A percentile compares a stretch with the other conserved stretches of the same genome.
These are phyloP conservation scores for Holocentrus rufus DNA, from an alignment of 2,797 vertebrate genomes.

Conservation along the genomic window DNA sequence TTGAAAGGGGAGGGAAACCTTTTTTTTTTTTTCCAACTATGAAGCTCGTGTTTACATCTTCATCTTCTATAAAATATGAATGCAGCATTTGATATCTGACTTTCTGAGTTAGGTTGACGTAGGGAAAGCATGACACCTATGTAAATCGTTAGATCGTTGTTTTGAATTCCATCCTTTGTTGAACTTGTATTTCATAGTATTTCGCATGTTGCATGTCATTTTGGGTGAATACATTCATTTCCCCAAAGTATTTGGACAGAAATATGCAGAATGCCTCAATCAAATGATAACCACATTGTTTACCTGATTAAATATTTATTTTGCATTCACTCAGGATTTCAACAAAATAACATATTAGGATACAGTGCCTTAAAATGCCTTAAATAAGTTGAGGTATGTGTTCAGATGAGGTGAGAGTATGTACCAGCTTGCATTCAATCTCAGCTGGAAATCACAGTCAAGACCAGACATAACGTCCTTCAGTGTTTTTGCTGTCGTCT, in stretches of 20 bases:
- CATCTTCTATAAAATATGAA: slow-evolving; percentile 10
- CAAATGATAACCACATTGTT: background rate
- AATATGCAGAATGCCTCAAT: background rate
- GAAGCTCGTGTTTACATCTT: background rate
- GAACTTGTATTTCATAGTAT: too few relatives aligned
- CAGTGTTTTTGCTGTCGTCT: background rate
- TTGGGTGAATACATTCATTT: too few relatives aligned
- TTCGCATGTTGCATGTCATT: too few relatives aligned
- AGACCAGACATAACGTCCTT: too few relatives aligned
- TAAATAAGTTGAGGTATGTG: background rate
- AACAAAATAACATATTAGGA: background rate
- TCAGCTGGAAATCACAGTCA: too few relatives aligned
- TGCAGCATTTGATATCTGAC: background rate
- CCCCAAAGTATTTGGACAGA: background rate
- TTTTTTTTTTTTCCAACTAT: background rate
- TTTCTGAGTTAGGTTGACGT: too few relatives aligned
- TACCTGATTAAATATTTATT: background rate
- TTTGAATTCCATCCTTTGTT: too few relatives aligned
- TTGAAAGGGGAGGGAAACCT: background rate
- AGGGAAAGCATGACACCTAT: too few relatives aligned
- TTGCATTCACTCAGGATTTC: background rate
- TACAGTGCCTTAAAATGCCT: background rate
- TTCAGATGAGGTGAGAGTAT: slow-evolving; percentile 13
- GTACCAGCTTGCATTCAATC: background rate
- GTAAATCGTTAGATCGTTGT: too few relatives aligned